Evolutionary conservation across 2,113 vertebrate genomes (phyloP), one percentile per base, ranked within the genome.

Genomic region (Salminus brasiliensis): DNA sequence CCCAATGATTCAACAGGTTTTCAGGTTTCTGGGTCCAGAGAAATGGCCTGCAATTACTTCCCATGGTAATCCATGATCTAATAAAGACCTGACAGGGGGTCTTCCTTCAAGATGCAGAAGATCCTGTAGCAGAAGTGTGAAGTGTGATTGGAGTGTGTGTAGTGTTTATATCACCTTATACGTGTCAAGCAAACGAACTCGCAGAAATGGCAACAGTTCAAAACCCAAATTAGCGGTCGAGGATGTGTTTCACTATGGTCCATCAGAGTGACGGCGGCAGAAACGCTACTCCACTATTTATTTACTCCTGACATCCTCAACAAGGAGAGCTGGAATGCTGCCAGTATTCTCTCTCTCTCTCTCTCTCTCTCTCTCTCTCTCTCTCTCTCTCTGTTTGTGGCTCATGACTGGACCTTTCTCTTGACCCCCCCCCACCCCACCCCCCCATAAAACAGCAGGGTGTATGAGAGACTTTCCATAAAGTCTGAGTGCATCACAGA

Each of bases 401-500:
- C 27, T 80, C 18, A 79, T 80, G 57, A 83, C 81, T 80, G 47
- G 74, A 59, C 11, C 59, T 59, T 82, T 82, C 72, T 82, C 23
- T 71, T 63, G 2, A 29, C 69, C 65, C 76, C 49, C 63, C 7
- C 78, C 49, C 60, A 76, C n/a, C n/a, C n/a, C n/a, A n/a, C 76
- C 49, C 63, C 7, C 78, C 49, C 60, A 76, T 80, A 82, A 76
- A 81, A 76, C 72, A 10, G 25, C 49, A 4, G 73, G 53, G 67
- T 39, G 62, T 23, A 39, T 30, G 72, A 4, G 25, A 77, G 47
- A 81, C 21, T 74, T 80, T 81, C 84, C 78, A 78, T 77, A 66
- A 74, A 81, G 77, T 49, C 55, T 45, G 41, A 11, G 60, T 55
- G 74, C 57, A 82, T 80, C 73, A 74, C 63, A 81, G 62, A 79